Percentiles rank a stretch among this genome's conserved stretches.
Conservation (phyloP, 2,888 invertebrate species). For the Cerastis rubricosa region DNA sequence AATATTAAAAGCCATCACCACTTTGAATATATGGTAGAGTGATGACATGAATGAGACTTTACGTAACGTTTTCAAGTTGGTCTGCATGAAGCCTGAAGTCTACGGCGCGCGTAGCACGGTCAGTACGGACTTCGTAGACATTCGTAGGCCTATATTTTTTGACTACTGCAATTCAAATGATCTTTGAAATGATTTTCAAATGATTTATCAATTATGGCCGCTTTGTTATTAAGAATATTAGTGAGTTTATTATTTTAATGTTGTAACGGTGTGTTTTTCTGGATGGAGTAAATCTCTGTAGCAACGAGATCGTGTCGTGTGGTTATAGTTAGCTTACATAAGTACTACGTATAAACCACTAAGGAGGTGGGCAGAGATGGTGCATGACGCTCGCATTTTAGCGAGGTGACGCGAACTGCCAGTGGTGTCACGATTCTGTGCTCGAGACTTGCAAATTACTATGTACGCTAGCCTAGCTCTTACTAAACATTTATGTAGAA, state of each 20-base stretch:
- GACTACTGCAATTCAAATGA: background rate
- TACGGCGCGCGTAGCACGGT: constrained; percentile 18
- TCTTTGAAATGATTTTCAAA: background rate
- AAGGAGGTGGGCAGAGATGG: constrained; percentile 19
- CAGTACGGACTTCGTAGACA: constrained; percentile 22
- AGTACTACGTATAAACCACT: constrained; percentile 9
- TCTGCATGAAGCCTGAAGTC: constrained; percentile 8
- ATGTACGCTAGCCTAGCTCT: background rate
- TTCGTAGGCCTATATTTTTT: constrained; percentile 26
- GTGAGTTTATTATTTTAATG: background rate
- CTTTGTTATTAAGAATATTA: background rate
- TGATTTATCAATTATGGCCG: background rate
- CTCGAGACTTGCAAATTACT: constrained; percentile 30
- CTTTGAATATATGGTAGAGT: too few species aligned
- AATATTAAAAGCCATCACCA: background rate
- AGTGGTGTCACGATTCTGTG: constrained; percentile 70
- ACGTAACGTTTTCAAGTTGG: background rate
- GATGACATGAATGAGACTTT: background rate
- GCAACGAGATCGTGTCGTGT: constrained; percentile 42
- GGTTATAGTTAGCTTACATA: constrained; percentile 8
- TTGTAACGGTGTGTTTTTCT: background rate
- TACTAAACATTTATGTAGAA: background rate
- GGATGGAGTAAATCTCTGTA: background rate
- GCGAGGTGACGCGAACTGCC: constrained; percentile 68
- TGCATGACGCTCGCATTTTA: constrained; percentile 63